Conservation (phyloP, 2,113 vertebrate genomes). For the Clarias macrocephalus region DNA sequence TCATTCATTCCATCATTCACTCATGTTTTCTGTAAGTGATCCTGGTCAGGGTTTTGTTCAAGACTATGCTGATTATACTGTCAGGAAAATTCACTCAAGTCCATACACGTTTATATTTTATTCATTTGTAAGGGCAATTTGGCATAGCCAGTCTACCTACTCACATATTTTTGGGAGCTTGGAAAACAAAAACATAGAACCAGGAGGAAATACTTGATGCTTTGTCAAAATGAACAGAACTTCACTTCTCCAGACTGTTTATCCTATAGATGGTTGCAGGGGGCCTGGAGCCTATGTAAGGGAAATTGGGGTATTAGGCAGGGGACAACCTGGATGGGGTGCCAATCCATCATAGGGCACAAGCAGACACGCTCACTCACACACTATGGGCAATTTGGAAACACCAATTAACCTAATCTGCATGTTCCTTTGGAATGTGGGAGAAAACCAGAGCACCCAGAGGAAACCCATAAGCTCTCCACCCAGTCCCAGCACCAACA, state of each 20-base stretch:
- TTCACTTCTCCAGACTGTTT: no score
- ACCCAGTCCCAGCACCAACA: constrained; percentile 95
- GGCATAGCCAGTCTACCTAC: not conserved
- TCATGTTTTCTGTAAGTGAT: not conserved
- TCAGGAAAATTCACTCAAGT: not conserved
- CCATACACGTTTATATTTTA: not conserved
- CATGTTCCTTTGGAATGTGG: no score
- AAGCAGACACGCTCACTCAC: no score
- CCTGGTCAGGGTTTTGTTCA: not conserved
- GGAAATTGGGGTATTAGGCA: no score
- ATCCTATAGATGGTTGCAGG: no score
- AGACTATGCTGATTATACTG: not conserved
- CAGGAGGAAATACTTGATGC: not conserved
- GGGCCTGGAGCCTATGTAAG: no score
- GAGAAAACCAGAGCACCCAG: no score
- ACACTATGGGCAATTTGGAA: no score
- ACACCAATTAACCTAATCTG: no score
- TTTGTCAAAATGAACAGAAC: not conserved
- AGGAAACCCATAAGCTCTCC: no score
- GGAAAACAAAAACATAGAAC: not conserved
- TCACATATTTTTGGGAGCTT: not conserved
- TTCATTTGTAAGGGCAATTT: not conserved
- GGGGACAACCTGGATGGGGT: no score
- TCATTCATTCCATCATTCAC: not conserved
- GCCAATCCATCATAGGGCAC: no score